Percentiles rank a stretch among this genome's conserved stretches.
These are phyloP conservation scores for Arothron firmamentum DNA, from an alignment of 2,113 vertebrate genomes.

Conservation along the genomic window DNA sequence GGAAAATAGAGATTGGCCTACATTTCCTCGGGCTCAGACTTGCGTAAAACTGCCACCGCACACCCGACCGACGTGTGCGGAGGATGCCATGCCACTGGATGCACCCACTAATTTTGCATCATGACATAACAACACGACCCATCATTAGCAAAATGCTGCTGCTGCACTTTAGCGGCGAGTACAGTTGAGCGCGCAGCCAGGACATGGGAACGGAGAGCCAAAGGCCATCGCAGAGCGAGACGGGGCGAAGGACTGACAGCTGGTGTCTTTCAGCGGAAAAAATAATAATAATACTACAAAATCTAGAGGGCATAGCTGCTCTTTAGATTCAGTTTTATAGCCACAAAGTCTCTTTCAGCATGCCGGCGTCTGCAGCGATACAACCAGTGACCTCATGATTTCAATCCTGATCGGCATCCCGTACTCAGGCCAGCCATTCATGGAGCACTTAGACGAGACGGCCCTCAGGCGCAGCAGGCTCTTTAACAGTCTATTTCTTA, in stretches of 20 bases:
- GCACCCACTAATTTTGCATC: slow-evolving; percentile 46
- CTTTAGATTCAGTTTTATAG: slow-evolving; percentile 27
- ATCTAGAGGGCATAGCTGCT: slow-evolving; percentile 40
- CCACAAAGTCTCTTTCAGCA: slow-evolving; percentile 41
- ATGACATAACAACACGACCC: slow-evolving; percentile 43
- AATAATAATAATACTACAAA: slow-evolving; percentile 8
- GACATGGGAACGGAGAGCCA: neutral
- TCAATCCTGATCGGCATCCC: slow-evolving; percentile 37
- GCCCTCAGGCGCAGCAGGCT: slow-evolving; percentile 33
- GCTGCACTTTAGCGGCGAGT: slow-evolving; percentile 20
- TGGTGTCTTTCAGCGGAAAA: neutral
- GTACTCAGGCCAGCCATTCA: slow-evolving; percentile 44
- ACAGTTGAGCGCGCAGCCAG: neutral
- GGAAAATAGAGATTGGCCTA: slow-evolving; percentile 19
- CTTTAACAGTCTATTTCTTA: too few species aligned
- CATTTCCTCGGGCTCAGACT: slow-evolving; percentile 40
- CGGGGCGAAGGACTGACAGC: neutral
- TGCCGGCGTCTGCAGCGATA: slow-evolving; percentile 9
- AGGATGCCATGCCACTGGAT: slow-evolving; percentile 37
- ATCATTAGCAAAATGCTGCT: slow-evolving; percentile 52
- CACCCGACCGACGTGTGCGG: slow-evolving; percentile 32
- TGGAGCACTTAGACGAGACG: slow-evolving; percentile 42
- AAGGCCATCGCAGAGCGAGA: slow-evolving; percentile 2
- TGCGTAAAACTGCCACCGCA: slow-evolving; percentile 49
- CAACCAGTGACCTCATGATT: slow-evolving; percentile 23